Conservation (phyloP, 2,113 vertebrate genomes). For the Macroglossus sobrinus region DNA sequence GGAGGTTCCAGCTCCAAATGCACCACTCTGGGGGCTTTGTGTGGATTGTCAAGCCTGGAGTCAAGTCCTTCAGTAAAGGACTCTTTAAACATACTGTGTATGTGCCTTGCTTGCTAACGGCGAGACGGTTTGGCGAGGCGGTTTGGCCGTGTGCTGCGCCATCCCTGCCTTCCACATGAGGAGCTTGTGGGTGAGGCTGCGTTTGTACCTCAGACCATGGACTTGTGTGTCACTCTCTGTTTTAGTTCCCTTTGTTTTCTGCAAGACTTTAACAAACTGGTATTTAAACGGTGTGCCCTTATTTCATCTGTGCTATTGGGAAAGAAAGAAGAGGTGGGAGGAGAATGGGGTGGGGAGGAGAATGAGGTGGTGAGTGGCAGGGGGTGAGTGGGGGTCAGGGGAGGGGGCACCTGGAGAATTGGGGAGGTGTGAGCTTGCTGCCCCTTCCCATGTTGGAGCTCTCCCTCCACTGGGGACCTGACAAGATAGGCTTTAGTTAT, state of each 20-base stretch:
- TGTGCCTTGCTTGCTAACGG: neutral
- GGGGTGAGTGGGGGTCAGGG: too few species aligned
- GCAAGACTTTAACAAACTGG: neutral
- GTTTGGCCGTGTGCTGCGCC: neutral
- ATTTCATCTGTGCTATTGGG: neutral
- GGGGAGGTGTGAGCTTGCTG: neutral
- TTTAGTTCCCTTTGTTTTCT: neutral
- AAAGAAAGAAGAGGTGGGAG: neutral
- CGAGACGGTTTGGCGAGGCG: neutral
- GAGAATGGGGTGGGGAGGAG: neutral
- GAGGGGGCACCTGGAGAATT: neutral
- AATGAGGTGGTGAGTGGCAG: neutral
- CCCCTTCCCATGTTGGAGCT: neutral
- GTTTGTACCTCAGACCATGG: neutral
- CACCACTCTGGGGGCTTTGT: neutral
- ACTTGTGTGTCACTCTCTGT: neutral
- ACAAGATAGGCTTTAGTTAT: neutral
- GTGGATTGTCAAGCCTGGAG: neutral
- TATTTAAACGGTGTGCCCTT: neutral
- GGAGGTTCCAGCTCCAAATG: neutral
- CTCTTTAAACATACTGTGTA: neutral
- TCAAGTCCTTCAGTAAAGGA: neutral
- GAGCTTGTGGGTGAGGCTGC: neutral
- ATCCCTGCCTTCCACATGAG: neutral
- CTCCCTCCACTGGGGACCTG: neutral